Base-by-base conservation (phyloP, 2,888 invertebrate genomes). In the Pherbina coryleti region DNA sequence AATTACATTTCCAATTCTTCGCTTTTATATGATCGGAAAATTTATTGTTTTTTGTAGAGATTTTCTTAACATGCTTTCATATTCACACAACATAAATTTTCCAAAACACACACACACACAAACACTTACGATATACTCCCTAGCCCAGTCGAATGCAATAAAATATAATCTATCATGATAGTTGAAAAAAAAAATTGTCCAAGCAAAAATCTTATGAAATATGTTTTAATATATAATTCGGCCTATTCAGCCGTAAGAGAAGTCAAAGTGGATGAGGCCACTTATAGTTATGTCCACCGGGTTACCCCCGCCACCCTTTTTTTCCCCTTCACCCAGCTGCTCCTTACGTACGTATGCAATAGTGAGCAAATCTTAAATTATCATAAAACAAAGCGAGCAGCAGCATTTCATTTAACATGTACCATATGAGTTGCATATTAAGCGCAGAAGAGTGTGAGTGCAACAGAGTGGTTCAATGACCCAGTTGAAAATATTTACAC, bases 281-380 rank as follows among this genome's bases (percentile, higher is more conserved):
- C n/a, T 17, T 34, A 66, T 5, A 66, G 9, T 17, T 7, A 66
- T n/a, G 8, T 11, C 37, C 34, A 19, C 1, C 3, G 8, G 7
- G n/a, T n/a, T 19, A 1, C 19, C n/a, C 2, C 19, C 14, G 3
- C 51, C 7, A 1, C 9, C 2, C 55, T 14, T 25, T 9, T 22
- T 55, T 1, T 19, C 2, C 22, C 19, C 55, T 19, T 2, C 19
- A 25, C 14, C 9, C 7, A 3, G 19, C 8, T 25, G 9, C 17
- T 62, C 14, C 34, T 7, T 34, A 22, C 57, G 51, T 28, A 57
- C 34, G 37, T 62, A 37, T 67, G 37, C 73, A 71, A 80, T 44
- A 44, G 11, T 44, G 44, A 3, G 44, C 44, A 44, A 1, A 84
- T 84, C 83, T 84, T 86, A 85, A 86, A 84, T 85, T 84, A 79